phyloP scores from a whole-genome alignment of 2,113 vertebrate species.

The Callorhinus ursinus region DNA sequence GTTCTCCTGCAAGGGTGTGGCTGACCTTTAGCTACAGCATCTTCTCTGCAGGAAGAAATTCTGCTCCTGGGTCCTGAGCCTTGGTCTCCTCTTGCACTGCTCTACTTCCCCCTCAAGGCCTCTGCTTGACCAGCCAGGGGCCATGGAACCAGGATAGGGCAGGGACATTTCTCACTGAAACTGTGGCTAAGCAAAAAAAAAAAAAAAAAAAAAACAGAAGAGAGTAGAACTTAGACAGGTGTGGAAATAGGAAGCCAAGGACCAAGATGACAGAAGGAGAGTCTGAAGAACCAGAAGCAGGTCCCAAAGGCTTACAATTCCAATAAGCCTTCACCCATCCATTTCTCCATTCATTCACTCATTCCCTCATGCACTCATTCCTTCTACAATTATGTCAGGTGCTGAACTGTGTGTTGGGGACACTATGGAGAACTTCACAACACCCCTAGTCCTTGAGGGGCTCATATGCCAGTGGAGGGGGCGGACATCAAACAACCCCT shows the following conservation, averaged over 20 bases:
- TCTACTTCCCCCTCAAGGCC: background rate
- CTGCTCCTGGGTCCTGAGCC: background rate
- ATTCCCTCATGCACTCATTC: background rate
- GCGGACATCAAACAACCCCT: background rate
- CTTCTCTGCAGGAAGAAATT: background rate
- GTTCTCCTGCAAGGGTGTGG: background rate
- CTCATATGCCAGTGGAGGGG: background rate
- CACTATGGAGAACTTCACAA: background rate
- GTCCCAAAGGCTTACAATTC: background rate
- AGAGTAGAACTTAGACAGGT: background rate
- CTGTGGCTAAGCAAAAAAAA: background rate
- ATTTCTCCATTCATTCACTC: background rate
- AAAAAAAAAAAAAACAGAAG: background rate
- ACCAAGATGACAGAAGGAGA: too few relatives aligned
- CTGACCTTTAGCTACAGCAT: background rate
- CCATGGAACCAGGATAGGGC: background rate
- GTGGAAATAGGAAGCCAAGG: background rate
- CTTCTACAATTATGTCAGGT: background rate
- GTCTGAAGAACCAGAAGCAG: background rate
- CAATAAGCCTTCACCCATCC: background rate
- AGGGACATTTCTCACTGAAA: background rate
- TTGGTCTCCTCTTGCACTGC: background rate
- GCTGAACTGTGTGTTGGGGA: background rate
- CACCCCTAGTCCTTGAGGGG: background rate
- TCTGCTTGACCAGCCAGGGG: background rate